These are phyloP conservation scores for Dermochelys coriacea DNA, from an alignment of 2,797 vertebrate species.

Conservation along the genomic window DNA sequence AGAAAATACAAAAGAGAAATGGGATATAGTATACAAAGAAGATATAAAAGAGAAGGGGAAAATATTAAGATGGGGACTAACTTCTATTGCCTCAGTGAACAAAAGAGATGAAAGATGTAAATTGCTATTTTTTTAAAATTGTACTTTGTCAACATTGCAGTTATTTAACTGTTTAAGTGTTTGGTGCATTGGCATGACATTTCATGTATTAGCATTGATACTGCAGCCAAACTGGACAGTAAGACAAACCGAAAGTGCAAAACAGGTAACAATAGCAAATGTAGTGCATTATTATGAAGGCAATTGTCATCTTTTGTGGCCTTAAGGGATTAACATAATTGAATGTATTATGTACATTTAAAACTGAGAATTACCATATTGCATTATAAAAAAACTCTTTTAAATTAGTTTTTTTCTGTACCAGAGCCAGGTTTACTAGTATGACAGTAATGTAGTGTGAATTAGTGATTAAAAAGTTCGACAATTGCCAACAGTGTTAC, in stretches of 20 bases:
- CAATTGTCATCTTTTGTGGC: neutral
- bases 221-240: neutral
- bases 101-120: neutral
- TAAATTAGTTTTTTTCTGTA: neutral
- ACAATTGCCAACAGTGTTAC: neutral
- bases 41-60: neutral
- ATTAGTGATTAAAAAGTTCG: neutral
- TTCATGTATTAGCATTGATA: neutral
- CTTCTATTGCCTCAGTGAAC: neutral
- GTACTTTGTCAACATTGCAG: neutral
- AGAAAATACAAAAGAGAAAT: neutral
- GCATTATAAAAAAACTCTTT: neutral
- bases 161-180: neutral
- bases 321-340: neutral
- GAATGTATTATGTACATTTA: neutral
- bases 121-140: neutral
- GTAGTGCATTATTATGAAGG: neutral
- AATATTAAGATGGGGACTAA: neutral
- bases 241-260: neutral
- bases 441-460: neutral
- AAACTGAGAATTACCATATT: neutral
- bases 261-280: neutral
- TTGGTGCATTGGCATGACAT: neutral
- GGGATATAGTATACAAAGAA: neutral
- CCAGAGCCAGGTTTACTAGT: neutral